Percentiles rank a stretch among this genome's conserved stretches.
These are phyloP conservation scores for Zootoca vivipara DNA, from an alignment of 2,113 vertebrate genomes.

Conservation along the genomic window DNA sequence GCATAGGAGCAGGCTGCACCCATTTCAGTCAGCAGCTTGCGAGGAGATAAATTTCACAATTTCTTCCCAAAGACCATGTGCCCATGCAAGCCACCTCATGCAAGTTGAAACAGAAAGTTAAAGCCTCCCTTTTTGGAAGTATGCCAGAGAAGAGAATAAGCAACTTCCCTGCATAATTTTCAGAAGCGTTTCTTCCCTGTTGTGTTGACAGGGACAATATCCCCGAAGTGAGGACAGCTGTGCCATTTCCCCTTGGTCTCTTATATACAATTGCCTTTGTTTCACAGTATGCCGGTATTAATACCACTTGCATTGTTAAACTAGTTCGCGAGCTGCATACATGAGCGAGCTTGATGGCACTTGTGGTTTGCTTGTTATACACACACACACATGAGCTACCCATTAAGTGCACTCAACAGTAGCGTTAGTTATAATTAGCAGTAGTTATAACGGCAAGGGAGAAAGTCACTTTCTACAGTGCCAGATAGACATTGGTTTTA, in stretches of 20 bases:
- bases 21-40: background rate
- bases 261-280: background rate
- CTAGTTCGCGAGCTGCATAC: background rate
- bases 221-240: background rate
- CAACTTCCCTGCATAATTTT: background rate
- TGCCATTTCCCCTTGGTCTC: background rate
- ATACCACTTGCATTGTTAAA: background rate
- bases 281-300: background rate
- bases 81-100: background rate
- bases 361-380: background rate
- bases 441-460: background rate
- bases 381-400: background rate
- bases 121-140: background rate
- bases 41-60: background rate
- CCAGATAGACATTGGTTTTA: background rate
- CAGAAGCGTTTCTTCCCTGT: background rate
- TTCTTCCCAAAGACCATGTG: background rate
- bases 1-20: background rate
- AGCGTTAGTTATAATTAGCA: background rate
- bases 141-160: background rate
- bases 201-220: background rate
- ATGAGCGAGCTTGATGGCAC: background rate
- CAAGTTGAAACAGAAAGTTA: slow-evolving; percentile 4
- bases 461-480: too few species aligned
- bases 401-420: background rate